These are phyloP conservation scores for Marcusenius ussheri DNA, from an alignment of 2,113 vertebrate genomes.

Conservation along the genomic window DNA sequence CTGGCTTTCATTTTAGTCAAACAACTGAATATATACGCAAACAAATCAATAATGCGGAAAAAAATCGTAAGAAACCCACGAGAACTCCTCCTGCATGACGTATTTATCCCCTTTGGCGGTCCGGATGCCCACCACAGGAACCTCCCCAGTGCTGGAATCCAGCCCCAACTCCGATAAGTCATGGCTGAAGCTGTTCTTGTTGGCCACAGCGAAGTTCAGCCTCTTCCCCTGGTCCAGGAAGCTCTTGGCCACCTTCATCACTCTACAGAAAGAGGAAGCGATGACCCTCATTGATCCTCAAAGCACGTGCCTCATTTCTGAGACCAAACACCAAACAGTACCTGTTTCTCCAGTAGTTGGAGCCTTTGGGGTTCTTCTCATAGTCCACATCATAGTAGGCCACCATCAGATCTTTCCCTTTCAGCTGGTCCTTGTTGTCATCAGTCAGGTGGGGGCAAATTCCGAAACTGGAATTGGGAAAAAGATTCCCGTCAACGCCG, in stretches of 20 bases:
- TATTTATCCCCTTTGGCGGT: conserved; percentile 89
- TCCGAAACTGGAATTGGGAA: conserved; percentile 69
- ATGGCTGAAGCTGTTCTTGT: conserved; percentile 72
- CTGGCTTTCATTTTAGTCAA: not conserved
- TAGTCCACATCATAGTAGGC: conserved; percentile 96
- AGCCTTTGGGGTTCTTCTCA: conserved; percentile 90
- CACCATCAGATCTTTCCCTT: conserved; percentile 82
- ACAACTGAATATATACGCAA: not conserved
- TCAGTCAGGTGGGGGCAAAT: conserved; percentile 95
- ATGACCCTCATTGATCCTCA: not conserved
- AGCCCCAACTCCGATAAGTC: conserved; percentile 85
- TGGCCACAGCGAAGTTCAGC: conserved; percentile 83
- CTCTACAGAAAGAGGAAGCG: conserved; percentile 52
- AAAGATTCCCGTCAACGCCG: not conserved
- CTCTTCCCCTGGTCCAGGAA: conserved; percentile 85
- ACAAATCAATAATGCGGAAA: not conserved
- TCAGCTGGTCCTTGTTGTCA: conserved; percentile 90
- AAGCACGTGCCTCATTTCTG: not conserved
- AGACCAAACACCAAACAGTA: conserved; percentile 31
- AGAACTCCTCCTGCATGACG: conserved; percentile 89
- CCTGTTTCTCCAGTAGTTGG: conserved; percentile 99
- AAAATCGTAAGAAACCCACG: conserved; percentile 65
- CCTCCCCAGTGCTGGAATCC: conserved; percentile 68
- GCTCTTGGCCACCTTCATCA: conserved; percentile 90
- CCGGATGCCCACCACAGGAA: conserved; percentile 81